Percentiles rank a stretch among this genome's conserved stretches.
These are phyloP conservation scores for Ferrisia virgata DNA, from an alignment of 2,888 invertebrate species.

Conservation along the genomic window DNA sequence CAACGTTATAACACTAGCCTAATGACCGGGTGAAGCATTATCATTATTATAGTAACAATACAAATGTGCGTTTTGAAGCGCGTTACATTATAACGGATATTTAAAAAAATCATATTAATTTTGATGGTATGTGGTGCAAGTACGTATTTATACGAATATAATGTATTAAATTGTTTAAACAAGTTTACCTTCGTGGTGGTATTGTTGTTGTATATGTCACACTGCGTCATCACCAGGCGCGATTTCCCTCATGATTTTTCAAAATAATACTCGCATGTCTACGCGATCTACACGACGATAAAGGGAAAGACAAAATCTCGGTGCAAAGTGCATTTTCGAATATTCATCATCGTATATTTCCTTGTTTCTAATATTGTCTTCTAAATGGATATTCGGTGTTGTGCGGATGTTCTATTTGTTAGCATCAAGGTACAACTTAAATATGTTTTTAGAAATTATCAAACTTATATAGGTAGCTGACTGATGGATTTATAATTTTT, in stretches of 20 bases:
- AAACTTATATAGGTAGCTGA: background rate
- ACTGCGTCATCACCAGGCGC: background rate
- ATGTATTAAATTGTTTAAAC: conserved; percentile 1
- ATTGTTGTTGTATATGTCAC: background rate
- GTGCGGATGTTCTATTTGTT: background rate
- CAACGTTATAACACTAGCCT: background rate
- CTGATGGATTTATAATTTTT: background rate
- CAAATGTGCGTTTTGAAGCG: conserved; percentile 15
- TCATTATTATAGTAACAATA: conserved; percentile 18
- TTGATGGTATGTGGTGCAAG: conserved; percentile 6
- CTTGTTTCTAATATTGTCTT: background rate
- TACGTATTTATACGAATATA: background rate
- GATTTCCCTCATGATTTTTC: background rate
- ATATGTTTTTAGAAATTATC: too few relatives aligned
- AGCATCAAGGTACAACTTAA: background rate
- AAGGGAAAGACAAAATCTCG: background rate
- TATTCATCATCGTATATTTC: background rate
- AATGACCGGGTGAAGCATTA: background rate
- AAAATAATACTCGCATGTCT: background rate
- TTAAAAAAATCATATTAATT: conserved; percentile 16
- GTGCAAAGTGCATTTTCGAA: background rate
- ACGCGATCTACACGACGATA: background rate
- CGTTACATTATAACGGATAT: conserved; percentile 12
- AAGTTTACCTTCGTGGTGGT: conserved; percentile 6
- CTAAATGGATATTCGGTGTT: conserved; percentile 2